These are phyloP conservation scores for Baronia brevicornis DNA, from an alignment of 2,888 invertebrate species.

Conservation along the genomic window DNA sequence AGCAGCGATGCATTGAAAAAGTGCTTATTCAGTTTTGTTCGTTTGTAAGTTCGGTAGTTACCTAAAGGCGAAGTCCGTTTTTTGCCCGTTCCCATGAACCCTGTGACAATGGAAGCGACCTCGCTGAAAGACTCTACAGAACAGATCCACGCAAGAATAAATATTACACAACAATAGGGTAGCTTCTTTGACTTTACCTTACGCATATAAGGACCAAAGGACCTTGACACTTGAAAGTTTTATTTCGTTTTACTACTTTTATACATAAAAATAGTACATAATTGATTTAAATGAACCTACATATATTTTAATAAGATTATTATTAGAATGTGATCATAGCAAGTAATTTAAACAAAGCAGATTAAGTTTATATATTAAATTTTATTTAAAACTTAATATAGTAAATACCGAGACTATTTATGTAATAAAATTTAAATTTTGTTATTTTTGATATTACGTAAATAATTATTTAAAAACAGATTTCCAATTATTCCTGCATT, in stretches of 20 bases:
- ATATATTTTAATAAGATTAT: too few species aligned
- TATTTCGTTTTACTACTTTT: not conserved
- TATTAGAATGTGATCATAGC: too few species aligned
- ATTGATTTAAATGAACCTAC: too few species aligned
- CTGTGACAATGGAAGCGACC: conserved; percentile 66
- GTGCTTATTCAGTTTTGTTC: conserved; percentile 66
- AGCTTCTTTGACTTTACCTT: conserved; percentile 68
- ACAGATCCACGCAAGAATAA: conserved; percentile 72
- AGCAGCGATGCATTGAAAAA: conserved; percentile 53
- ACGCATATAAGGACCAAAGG: conserved; percentile 19
- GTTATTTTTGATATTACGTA: too few species aligned
- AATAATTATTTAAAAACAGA: too few species aligned
- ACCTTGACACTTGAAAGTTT: conserved; percentile 38
- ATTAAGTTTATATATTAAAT: too few species aligned
- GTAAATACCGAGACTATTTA: too few species aligned
- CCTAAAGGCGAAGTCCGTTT: conserved; percentile 62
- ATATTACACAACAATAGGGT: conserved; percentile 70
- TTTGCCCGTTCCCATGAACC: conserved; percentile 74
- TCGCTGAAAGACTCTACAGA: conserved; percentile 57
- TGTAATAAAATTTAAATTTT: too few species aligned
- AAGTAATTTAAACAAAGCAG: too few species aligned
- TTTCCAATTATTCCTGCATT: too few species aligned
- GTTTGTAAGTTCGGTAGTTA: conserved; percentile 42
- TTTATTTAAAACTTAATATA: too few species aligned
- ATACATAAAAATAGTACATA: too few species aligned